Evolutionary conservation across 2,113 vertebrate species (phyloP).

Genomic region (Archocentrus centrarchus): DNA sequence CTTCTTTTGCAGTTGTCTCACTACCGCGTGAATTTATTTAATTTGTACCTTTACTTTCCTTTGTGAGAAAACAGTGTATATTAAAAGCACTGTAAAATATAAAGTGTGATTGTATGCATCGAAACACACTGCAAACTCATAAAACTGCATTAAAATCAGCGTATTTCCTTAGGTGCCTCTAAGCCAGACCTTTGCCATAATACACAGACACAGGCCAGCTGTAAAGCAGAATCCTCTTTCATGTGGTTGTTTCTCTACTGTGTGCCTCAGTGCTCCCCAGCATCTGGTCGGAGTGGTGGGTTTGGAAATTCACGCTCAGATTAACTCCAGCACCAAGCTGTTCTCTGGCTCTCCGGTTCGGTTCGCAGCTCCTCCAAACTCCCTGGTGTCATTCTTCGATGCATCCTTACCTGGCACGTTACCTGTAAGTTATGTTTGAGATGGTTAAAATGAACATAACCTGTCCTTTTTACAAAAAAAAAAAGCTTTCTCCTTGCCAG

Average conservation of each 20-base stretch:
- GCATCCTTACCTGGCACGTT: slow-evolving; percentile 97
- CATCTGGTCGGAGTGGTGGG: slow-evolving; percentile 91
- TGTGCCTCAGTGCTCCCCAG: slow-evolving; percentile 75
- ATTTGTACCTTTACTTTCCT: not conserved
- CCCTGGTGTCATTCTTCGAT: slow-evolving; percentile 95
- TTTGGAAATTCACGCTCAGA: slow-evolving; percentile 96
- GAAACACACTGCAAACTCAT: not conserved
- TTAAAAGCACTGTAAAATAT: not conserved
- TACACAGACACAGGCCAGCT: not conserved
- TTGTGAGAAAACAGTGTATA: not conserved
- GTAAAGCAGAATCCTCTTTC: not conserved
- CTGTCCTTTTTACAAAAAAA: not conserved
- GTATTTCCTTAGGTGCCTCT: not conserved
- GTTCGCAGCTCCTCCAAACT: slow-evolving; percentile 94
- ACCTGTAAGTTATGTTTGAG: slow-evolving; percentile 84
- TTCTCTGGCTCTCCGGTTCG: slow-evolving; percentile 91
- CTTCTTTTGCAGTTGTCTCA: not conserved
- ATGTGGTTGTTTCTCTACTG: not conserved
- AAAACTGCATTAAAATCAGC: rapidly evolving
- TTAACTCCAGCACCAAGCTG: slow-evolving; percentile 92
- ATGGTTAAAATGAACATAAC: not conserved
- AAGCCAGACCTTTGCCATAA: not conserved
- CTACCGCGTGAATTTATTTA: no score
- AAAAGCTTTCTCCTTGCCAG: not conserved
- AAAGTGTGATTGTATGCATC: not conserved